Conservation (phyloP, 1,140 invertebrate species). For the Vanessa atalanta region DNA sequence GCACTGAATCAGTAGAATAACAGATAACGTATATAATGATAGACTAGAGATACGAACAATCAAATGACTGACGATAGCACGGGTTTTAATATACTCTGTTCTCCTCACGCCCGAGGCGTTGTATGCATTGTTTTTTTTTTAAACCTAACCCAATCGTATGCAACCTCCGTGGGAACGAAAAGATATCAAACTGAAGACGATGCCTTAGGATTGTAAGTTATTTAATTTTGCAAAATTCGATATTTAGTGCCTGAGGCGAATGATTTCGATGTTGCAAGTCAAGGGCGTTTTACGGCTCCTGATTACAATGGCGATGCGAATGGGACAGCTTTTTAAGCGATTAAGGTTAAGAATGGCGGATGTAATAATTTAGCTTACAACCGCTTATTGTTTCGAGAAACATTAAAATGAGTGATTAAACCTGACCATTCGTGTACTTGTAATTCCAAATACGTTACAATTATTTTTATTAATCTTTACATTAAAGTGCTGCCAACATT, state of each 20-base stretch:
- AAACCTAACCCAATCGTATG: slow-evolving; percentile 42
- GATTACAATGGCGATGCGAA: slow-evolving; percentile 57
- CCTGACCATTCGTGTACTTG: neutral
- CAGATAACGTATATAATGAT: slow-evolving; percentile 69
- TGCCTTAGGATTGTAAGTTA: slow-evolving; percentile 49
- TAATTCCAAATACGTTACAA: neutral
- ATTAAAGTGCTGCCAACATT: too few species aligned
- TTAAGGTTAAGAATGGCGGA: slow-evolving; percentile 54
- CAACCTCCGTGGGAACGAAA: slow-evolving; percentile 68
- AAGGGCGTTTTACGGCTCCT: slow-evolving; percentile 45
- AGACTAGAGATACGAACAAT: slow-evolving; percentile 57
- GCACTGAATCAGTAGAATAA: slow-evolving; percentile 60
- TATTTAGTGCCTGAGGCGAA: slow-evolving; percentile 29
- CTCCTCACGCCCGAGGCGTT: slow-evolving; percentile 61
- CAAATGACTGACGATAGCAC: slow-evolving; percentile 63
- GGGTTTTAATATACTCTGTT: slow-evolving; percentile 54
- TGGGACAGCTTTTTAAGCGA: slow-evolving; percentile 50
- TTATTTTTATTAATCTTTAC: neutral
- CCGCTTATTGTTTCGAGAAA: slow-evolving; percentile 29
- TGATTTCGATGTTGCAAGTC: slow-evolving; percentile 41
- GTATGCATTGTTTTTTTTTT: slow-evolving; percentile 39
- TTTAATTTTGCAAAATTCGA: slow-evolving; percentile 47
- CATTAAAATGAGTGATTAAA: slow-evolving; percentile 6
- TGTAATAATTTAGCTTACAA: slow-evolving; percentile 49
- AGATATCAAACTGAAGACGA: slow-evolving; percentile 59